Conservation (phyloP, 2,113 vertebrate species). For the Istiophorus platypterus region DNA sequence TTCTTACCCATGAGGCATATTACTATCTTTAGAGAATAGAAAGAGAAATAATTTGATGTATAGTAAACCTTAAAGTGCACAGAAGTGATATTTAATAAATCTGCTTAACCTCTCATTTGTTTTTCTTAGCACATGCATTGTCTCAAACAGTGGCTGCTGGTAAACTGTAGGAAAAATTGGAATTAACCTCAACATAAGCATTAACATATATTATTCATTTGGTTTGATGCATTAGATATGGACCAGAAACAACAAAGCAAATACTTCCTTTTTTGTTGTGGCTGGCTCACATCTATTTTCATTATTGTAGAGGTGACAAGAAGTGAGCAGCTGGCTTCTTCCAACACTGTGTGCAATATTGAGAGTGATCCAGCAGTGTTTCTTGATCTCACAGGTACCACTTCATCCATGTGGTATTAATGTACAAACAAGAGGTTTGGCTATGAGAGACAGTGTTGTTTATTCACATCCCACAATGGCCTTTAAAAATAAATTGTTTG, state of each 20-base stretch:
- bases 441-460: background rate
- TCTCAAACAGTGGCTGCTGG: conserved; percentile 7
- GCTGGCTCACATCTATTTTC: background rate
- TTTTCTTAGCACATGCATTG: conserved; percentile 7
- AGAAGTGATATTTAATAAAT: conserved; percentile 22
- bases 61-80: conserved; percentile 21
- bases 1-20: conserved; percentile 9
- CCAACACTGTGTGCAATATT: background rate
- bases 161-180: background rate
- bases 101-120: conserved; percentile 27
- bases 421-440: background rate
- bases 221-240: conserved; percentile 5
- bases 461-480: conserved; percentile 27
- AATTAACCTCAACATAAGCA: conserved; percentile 20
- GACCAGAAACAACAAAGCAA: background rate
- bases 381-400: background rate
- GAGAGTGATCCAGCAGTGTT: background rate
- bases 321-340: background rate
- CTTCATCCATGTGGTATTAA: background rate
- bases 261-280: background rate
- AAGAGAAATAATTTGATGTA: conserved; percentile 19
- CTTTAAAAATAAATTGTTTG: conserved; percentile 31
- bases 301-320: background rate
- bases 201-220: conserved; percentile 32
- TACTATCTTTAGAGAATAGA: conserved; percentile 29